These are phyloP conservation scores for Psilanteris sp. DNA, from an alignment of 1,140 invertebrate genomes.

Conservation along the genomic window DNA sequence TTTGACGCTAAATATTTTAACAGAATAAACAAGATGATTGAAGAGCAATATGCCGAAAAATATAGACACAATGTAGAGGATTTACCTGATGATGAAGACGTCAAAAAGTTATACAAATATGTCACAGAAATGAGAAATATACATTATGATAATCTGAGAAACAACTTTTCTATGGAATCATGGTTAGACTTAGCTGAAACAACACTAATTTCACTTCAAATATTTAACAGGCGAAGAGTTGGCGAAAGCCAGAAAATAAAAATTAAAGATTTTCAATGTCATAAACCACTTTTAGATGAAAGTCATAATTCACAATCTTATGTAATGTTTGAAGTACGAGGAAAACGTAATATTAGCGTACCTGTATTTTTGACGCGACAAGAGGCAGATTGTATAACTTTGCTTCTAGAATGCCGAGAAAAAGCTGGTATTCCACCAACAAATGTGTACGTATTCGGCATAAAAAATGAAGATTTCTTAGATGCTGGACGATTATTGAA, in stretches of 20 bases:
- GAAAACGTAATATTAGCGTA: not conserved
- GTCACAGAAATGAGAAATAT: too few relatives aligned
- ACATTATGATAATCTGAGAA: too few relatives aligned
- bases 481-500: not conserved
- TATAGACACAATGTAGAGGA: too few relatives aligned
- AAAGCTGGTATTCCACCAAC: too few relatives aligned
- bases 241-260: constrained; percentile 18
- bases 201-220: not conserved
- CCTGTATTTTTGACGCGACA: too few relatives aligned
- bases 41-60: too few relatives aligned
- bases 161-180: not conserved
- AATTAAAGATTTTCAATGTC: constrained; percentile 10
- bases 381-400: too few relatives aligned
- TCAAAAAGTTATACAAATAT: too few relatives aligned
- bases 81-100: too few relatives aligned
- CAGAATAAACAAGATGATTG: too few relatives aligned
- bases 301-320: not conserved
- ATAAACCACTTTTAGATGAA: not conserved
- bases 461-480: not conserved
- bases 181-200: constrained; percentile 1
- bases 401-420: too few relatives aligned
- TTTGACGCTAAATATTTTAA: constrained; percentile 11
- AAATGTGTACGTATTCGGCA: constrained; percentile 8
- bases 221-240: constrained; percentile 4
- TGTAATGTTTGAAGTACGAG: constrained; percentile 6